These are phyloP conservation scores for Rhadina sibilatrix DNA, from an alignment of 2,113 vertebrate species.

Conservation along the genomic window DNA sequence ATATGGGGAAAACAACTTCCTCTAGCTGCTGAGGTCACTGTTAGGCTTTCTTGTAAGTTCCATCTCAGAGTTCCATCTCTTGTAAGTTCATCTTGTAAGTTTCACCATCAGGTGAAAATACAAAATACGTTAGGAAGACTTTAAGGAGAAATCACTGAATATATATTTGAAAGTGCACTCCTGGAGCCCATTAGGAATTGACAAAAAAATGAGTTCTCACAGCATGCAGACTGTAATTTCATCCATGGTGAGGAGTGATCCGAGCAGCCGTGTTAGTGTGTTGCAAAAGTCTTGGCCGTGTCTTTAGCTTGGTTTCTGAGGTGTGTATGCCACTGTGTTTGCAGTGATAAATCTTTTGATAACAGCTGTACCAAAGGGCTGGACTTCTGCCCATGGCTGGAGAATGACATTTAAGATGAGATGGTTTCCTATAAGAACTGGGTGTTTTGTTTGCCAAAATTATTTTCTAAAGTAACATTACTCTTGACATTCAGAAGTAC, in stretches of 20 bases:
- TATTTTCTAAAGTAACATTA: neutral
- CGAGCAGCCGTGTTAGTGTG: fast-evolving
- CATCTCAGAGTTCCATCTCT: neutral
- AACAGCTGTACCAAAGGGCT: neutral
- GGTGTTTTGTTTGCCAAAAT: neutral
- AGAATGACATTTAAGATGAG: neutral
- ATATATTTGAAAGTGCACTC: neutral
- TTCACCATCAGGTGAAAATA: neutral
- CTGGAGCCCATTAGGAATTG: neutral
- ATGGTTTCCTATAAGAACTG: neutral
- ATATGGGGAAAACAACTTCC: neutral
- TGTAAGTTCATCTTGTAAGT: neutral
- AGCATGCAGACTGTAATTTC: neutral
- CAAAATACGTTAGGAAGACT: neutral
- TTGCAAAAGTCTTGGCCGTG: neutral
- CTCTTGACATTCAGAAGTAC: neutral
- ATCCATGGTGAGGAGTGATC: neutral
- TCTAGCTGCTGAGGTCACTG: neutral
- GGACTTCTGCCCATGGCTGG: neutral
- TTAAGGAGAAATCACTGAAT: neutral
- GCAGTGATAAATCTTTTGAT: neutral
- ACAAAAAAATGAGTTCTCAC: neutral
- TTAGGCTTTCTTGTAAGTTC: neutral
- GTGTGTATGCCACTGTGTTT: neutral
- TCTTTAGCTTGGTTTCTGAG: neutral